Evolutionary conservation across 30 jellyfish, hydroid and myxozoan species (phyloP).

Genomic region (Mastigias papua): DNA sequence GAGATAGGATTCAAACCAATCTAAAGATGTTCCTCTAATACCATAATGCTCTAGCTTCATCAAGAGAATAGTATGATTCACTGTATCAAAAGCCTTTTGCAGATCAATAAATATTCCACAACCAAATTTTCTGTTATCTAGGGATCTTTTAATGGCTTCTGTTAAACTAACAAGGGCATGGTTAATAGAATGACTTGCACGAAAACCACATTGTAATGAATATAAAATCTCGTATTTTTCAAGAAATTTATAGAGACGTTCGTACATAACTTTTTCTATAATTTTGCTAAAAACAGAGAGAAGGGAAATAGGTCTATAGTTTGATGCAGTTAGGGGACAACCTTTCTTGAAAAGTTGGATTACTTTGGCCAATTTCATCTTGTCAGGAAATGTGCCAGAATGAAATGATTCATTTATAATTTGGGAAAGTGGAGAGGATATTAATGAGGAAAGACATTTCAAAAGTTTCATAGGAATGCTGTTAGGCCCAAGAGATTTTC

Average conservation of each 20-base stretch:
- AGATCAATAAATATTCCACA: conserved; percentile 65
- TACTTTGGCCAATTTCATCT: conserved; percentile 71
- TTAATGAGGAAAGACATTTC: conserved; percentile 36
- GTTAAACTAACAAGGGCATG: conserved; percentile 81
- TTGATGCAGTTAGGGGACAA: conserved; percentile 55
- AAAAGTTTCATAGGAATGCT: conserved; percentile 73
- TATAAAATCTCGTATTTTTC: conserved; percentile 39
- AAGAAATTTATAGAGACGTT: conserved; percentile 57
- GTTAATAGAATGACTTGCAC: conserved; percentile 60
- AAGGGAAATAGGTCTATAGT: conserved; percentile 78
- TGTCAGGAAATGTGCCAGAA: conserved; percentile 66
- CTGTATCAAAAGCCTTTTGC: conserved; percentile 75
- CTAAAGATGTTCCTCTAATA: conserved; percentile 39
- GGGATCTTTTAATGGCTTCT: conserved; percentile 47
- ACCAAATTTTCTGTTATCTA: conserved; percentile 43
- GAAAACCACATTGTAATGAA: conserved; percentile 71
- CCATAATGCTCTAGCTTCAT: conserved; percentile 65
- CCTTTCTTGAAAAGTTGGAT: conserved; percentile 73
- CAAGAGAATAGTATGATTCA: conserved; percentile 30
- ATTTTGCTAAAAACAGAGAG: conserved; percentile 73
- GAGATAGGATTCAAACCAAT: conserved; percentile 68
- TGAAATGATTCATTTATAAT: conserved; percentile 68
- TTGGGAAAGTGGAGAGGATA: conserved; percentile 74
- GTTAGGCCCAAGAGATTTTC: conserved; percentile 79
- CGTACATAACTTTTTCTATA: conserved; percentile 58